Evolutionary conservation across 2,113 vertebrate species (phyloP), one percentile per base, ranked within the genome.

Genomic region (Thunnus maccoyii): DNA sequence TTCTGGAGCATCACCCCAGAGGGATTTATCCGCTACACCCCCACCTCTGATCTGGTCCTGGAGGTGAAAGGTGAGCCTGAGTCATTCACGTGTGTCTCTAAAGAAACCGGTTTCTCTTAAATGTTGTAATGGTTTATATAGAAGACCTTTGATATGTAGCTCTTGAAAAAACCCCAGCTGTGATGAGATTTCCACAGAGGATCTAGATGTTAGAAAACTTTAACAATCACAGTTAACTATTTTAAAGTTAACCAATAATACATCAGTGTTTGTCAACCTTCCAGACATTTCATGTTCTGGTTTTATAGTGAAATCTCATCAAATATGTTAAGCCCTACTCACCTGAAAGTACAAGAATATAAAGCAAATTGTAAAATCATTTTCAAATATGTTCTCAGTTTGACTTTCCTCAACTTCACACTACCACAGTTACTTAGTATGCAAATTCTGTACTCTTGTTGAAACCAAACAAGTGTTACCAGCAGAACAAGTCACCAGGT

Each of bases 11-110:
- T 99, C 93, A 95, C 94, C 74, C 93, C 96, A 0, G 95, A 97
- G 2, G 97, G 98, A 84, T 95, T 96, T 63, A 96, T 99, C 86
- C 91, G 91, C 16, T 96, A 95, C 94, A 94, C 91, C 51, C 47
- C 94, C 79, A 95, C 91, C 63, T 71, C 96, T 2, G 90, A 96
- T 54, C 93, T 98, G 82, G 96, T 97, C 82, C 93, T 99, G 91
- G 97, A 99, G 64, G 88, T 98, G 90, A 99, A 98, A 97, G 98
- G 98, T 99, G 91, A 97, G 69, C 22, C 6, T 69, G 36, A 8
- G 8, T 41, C 36, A 41, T 41, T 8, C 36, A 41, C 7, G 36
- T 9, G 36, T 41, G 7, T 41, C 36, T 41, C 7, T 36, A 36
- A 6, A 36, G 3, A 36, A 36, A 36, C 3, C 32, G 7, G 32